Conservation (phyloP, 2,888 invertebrate genomes). For the Hybos culiciformis region DNA sequence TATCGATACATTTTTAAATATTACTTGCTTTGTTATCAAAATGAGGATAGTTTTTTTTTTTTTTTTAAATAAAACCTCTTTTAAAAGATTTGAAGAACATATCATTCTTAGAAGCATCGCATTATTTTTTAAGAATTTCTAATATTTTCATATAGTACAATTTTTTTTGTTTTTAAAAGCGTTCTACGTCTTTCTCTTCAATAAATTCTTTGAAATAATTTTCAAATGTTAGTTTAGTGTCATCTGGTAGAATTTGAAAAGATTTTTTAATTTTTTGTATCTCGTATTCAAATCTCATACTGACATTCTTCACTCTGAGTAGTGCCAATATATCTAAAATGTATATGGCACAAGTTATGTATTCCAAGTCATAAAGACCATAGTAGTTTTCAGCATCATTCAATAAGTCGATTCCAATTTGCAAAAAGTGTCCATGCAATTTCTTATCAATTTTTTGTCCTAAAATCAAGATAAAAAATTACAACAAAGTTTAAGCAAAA, state of each 20-base stretch:
- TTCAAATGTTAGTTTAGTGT: slow-evolving; percentile 1
- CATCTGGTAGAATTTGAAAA: slow-evolving; percentile 3
- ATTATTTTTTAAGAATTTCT: no score
- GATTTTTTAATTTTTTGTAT: slow-evolving; percentile 3
- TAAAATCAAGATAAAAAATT: not conserved
- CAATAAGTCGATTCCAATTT: not conserved
- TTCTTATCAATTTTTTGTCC: not conserved
- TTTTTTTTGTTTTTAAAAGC: no score
- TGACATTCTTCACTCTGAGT: not conserved
- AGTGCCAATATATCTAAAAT: slow-evolving; percentile 4
- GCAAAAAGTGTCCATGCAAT: not conserved
- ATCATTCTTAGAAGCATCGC: no score
- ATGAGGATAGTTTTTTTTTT: no score
- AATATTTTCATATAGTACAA: no score
- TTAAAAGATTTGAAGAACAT: no score
- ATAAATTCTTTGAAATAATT: slow-evolving; percentile 4
- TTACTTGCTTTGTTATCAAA: no score
- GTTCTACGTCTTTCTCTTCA: no score
- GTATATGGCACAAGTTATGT: not conserved
- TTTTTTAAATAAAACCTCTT: no score
- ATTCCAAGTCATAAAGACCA: slow-evolving; percentile 1
- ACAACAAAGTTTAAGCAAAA: no score
- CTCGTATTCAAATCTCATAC: not conserved
- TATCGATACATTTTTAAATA: no score
- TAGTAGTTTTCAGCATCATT: not conserved